Evolutionary conservation across 2,888 invertebrate species (phyloP), one percentile per base, ranked within the genome.

Genomic region (Biston stratarius): DNA sequence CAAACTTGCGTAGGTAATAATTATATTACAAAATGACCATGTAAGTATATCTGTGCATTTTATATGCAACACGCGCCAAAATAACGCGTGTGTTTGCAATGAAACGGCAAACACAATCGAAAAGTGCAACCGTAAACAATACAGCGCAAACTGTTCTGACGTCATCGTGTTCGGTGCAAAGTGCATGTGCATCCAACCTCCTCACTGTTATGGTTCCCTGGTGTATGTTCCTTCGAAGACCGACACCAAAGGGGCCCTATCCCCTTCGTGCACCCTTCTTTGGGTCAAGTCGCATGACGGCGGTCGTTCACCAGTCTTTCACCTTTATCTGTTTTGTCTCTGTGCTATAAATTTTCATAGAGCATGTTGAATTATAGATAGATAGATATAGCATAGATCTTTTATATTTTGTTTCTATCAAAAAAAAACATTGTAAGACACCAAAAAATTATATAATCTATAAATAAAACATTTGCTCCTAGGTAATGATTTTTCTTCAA

Each of bases 231-330:
- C 94, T 94, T 94, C 90, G 89, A 88, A 87, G 80, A 87, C 83
- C 85, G 86, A 90, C 91, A 91, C 91, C 86, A 93, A 93, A 93
- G 94, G 88, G 94, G 94, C 93, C 93, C 93, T 93, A 93, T 90
- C 93, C 93, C 91, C 92, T 92, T 92, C 81, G 70, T 83, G 84
- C 90, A 90, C 93, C 92, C 93, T 93, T 93, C 92, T 91, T 82
- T 91, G 91, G 93, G 92, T 92, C 93, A 93, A 81, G 83, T 87
- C 81, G 83, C 89, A 85, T 87, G 82, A 83, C 8, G 77, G 81
- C 85, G 91, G 88, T 88, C 90, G 82, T 86, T 90, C 87, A 87
- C 82, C 83, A 82, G 68, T n/a, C n/a, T 70, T 14, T 33, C 77
- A 83, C 80, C 83, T 83, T 81, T 75, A 76, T 82, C 67, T 75